phyloP scores from a whole-genome alignment of 2,797 vertebrate genomes.

The Bucorvus abyssinicus region DNA sequence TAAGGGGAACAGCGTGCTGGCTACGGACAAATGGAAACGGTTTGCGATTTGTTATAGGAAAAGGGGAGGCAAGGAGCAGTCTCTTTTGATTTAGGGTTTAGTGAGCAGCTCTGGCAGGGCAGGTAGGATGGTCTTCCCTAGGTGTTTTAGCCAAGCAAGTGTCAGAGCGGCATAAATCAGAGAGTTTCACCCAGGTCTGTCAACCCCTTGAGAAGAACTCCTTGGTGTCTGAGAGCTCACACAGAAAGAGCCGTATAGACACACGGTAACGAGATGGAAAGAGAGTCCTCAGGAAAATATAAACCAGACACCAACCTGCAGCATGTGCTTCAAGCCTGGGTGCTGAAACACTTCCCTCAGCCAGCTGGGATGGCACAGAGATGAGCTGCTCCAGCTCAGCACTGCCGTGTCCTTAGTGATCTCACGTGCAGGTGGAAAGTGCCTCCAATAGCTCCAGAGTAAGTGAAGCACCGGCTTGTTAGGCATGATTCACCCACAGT shows the following conservation, averaged over 20 bases:
- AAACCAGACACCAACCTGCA: neutral
- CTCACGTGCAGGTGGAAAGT: accelerated
- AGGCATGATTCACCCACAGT: accelerated
- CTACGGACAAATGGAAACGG: conserved; percentile 25
- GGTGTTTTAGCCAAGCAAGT: neutral
- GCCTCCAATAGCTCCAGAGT: neutral
- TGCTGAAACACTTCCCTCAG: neutral
- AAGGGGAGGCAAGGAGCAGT: conserved; percentile 21
- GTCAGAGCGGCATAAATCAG: conserved; percentile 44
- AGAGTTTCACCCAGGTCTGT: neutral
- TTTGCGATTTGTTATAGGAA: conserved; percentile 46
- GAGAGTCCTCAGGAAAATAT: neutral
- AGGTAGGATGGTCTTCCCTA: conserved; percentile 30
- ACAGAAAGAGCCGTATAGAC: neutral
- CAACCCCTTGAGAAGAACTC: neutral
- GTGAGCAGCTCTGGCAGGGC: conserved; percentile 34
- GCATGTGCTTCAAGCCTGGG: neutral
- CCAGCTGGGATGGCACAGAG: neutral
- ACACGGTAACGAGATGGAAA: neutral
- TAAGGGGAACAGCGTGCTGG: conserved; percentile 52
- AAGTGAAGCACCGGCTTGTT: accelerated
- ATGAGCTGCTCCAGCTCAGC: neutral
- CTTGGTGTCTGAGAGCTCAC: neutral
- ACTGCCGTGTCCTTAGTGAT: neutral
- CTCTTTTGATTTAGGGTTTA: conserved; percentile 54